Evolutionary conservation across 2,797 vertebrate genomes (phyloP), one percentile per base, ranked within the genome.

Genomic region (Merluccius polli): DNA sequence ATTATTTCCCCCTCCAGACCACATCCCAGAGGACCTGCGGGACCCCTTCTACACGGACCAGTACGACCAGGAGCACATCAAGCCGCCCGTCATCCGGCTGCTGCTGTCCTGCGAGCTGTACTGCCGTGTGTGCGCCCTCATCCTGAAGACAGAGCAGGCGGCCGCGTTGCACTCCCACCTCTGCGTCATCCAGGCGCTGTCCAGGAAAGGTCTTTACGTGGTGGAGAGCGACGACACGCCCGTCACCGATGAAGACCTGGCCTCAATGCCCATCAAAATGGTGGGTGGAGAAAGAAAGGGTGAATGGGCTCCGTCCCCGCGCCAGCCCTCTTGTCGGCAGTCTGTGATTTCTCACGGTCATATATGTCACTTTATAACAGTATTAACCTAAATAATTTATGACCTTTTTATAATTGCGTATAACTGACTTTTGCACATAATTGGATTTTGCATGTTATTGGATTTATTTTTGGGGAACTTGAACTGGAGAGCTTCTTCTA

Each of bases 31-130:
- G 84, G 97, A 99, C 80, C 90, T 99, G 86, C 93, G 95, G 89
- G 97, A 99, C 89, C 97, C 98, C 0, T 99, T 99, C 82, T 99
- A 99, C 92, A 95, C 95, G 13, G 98, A 99, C 80, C 98, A 99
- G 82, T 99, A 99, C 1, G 96, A 99, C 77, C 98, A 99, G 89
- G 98, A 99, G 73, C 98, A 99, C 88, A 98, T 99, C 82, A 99
- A 99, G 68, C 98, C 98, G 0, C 98, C 97, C 0, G 96, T 98
- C 80, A 96, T 96, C 88, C 96, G 83, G 44, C 94, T 99, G 77
- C 92, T 99, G 81, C 93, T 99, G 78, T 97, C 97, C 85, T 95
- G 95, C 0, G 97, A 99, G 91, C 95, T 99, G 33, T 99, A 99
- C 92, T 98, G 96, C 84, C 96, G 96, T 0, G 97, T 99, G n/a